Conservation (phyloP, 2,113 vertebrate genomes). For the Zosterops borbonicus region DNA sequence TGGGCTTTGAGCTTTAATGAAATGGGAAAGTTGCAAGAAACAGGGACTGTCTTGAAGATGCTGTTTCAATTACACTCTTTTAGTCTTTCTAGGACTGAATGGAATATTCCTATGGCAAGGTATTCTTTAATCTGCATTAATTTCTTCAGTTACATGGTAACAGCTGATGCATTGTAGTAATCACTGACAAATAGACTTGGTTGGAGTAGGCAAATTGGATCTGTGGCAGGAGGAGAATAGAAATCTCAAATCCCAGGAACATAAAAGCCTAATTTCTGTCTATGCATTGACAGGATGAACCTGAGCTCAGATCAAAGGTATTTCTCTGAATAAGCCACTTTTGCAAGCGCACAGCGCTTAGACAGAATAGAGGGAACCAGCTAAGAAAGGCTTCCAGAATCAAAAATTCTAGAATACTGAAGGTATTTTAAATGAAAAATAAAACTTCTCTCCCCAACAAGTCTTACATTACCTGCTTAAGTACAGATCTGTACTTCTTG, state of each 20-base stretch:
- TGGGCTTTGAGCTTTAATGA: neutral
- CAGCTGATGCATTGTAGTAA: neutral
- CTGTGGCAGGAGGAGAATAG: constrained; percentile 3
- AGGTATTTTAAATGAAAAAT: neutral
- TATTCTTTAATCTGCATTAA: constrained; percentile 5
- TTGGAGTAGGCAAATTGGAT: neutral
- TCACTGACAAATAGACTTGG: constrained; percentile 1
- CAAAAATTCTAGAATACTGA: neutral
- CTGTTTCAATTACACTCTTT: neutral
- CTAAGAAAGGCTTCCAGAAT: neutral
- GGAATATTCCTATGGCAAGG: neutral
- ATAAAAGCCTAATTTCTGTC: constrained; percentile 8
- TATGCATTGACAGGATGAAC: neutral
- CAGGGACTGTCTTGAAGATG: neutral
- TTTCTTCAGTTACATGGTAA: neutral
- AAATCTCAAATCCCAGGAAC: neutral
- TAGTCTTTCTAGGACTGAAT: neutral
- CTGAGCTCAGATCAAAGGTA: neutral
- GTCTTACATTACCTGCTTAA: neutral
- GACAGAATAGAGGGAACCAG: neutral
- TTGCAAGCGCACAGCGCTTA: neutral
- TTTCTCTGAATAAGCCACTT: neutral
- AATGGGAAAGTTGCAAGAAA: neutral
- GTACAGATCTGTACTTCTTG: neutral
- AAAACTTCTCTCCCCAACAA: neutral